Conservation (phyloP, 2,113 vertebrate species). For the Limanda limanda region DNA sequence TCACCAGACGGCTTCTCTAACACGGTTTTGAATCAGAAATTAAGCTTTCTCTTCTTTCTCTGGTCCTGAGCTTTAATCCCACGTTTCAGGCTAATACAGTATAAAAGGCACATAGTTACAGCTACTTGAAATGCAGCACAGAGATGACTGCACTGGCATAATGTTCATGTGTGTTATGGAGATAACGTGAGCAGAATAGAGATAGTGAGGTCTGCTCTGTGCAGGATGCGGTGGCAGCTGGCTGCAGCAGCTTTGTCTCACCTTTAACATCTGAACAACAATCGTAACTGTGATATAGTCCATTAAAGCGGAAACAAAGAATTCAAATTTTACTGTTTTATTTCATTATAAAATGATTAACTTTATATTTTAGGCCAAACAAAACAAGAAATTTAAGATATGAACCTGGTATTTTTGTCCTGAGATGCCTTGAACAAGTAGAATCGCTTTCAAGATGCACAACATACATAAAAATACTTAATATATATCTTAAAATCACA, state of each 20-base stretch:
- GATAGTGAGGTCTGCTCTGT: conserved; percentile 29
- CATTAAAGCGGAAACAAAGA: neutral
- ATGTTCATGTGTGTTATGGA: conserved; percentile 22
- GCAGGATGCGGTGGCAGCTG: neutral
- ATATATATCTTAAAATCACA: too few species aligned
- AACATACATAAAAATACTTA: too few species aligned
- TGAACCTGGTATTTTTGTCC: too few species aligned
- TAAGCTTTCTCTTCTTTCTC: neutral
- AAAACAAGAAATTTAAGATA: neutral
- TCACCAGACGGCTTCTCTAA: conserved; percentile 10
- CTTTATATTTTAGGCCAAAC: neutral
- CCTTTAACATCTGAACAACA: neutral
- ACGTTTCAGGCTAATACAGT: conserved; percentile 8
- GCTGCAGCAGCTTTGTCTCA: conserved; percentile 39
- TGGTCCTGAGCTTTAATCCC: conserved; percentile 3
- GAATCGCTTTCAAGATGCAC: too few species aligned
- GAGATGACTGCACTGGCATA: conserved; percentile 17
- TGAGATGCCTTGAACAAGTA: too few species aligned
- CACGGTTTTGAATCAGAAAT: neutral
- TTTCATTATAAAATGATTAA: neutral
- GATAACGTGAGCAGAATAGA: conserved; percentile 24
- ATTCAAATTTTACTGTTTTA: neutral
- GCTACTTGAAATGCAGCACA: conserved; percentile 44
- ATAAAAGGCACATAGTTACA: conserved; percentile 17
- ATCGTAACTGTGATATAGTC: too few species aligned